These are phyloP conservation scores for Eremophila alpestris DNA, from an alignment of 2,797 vertebrate genomes.

Conservation along the genomic window DNA sequence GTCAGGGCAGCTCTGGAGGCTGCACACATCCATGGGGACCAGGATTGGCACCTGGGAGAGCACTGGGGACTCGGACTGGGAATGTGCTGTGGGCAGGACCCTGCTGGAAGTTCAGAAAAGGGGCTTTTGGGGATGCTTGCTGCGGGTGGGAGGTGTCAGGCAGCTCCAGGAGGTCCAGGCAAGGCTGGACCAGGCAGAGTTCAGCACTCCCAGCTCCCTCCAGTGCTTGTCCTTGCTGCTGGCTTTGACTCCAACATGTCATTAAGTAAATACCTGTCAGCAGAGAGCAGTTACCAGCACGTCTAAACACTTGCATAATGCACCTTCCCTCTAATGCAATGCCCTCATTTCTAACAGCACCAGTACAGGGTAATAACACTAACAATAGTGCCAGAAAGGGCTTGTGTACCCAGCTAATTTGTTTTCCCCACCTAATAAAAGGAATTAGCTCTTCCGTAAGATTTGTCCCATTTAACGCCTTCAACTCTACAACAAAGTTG, in stretches of 20 bases:
- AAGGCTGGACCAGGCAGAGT: not conserved
- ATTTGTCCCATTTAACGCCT: slow-evolving; percentile 36
- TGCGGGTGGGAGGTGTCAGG: not conserved
- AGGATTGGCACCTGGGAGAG: not conserved
- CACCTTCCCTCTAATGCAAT: slow-evolving; percentile 15
- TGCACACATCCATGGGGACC: not conserved
- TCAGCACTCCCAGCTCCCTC: not conserved
- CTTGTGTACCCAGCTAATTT: slow-evolving; percentile 37
- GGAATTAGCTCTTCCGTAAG: not conserved
- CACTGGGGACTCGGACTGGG: not conserved
- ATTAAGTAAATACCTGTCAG: slow-evolving; percentile 54
- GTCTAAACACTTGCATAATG: slow-evolving; percentile 30
- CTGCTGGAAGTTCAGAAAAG: not conserved
- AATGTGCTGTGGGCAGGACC: not conserved
- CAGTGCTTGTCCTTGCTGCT: not conserved
- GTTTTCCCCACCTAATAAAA: slow-evolving; percentile 35
- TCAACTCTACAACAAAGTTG: not conserved
- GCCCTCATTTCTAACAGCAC: slow-evolving; percentile 23
- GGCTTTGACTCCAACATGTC: slow-evolving; percentile 22
- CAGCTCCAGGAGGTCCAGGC: not conserved
- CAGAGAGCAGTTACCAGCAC: slow-evolving; percentile 53
- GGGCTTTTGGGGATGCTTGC: not conserved
- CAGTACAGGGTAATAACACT: slow-evolving; percentile 13
- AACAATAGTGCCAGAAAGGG: slow-evolving; percentile 26
- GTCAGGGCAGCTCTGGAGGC: not conserved